Percentiles rank a stretch among this genome's conserved stretches.
phyloP scores from a whole-genome alignment of 2,888 invertebrate species.

The Cactoblastis cactorum region DNA sequence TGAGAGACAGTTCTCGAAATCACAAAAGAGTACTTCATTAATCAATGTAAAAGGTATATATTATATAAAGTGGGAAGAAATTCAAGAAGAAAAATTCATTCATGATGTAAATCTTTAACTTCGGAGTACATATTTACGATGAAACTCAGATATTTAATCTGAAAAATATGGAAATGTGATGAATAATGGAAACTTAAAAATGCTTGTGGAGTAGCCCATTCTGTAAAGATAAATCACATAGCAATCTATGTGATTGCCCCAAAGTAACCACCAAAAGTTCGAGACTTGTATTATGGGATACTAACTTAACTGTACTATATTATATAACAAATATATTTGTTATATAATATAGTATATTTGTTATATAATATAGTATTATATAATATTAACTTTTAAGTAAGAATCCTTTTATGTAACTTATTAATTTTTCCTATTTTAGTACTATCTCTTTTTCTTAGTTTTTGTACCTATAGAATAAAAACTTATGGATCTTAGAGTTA shows the following conservation, averaged over 20 bases:
- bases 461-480: neutral
- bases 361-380: too few relatives aligned
- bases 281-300: too few relatives aligned
- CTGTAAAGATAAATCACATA: slow-evolving; percentile 16
- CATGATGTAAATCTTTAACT: slow-evolving; percentile 12
- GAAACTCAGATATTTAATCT: slow-evolving; percentile 50
- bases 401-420: too few relatives aligned
- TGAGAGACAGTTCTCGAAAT: too few relatives aligned
- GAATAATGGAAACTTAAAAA: slow-evolving; percentile 47
- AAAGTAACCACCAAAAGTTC: too few relatives aligned
- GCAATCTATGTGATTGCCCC: too few relatives aligned
- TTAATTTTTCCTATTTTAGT: neutral
- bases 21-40: too few relatives aligned
- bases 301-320: too few relatives aligned
- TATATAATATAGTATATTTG: too few relatives aligned
- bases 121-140: slow-evolving; percentile 40
- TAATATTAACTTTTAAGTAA: too few relatives aligned
- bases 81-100: slow-evolving; percentile 13
- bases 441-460: neutral
- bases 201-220: slow-evolving; percentile 49
- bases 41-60: neutral
- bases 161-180: slow-evolving; percentile 42
- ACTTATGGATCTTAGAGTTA: neutral
- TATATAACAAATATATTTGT: too few relatives aligned
- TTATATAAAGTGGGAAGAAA: slow-evolving; percentile 5